phyloP scores from a whole-genome alignment of 2,888 invertebrate species.

The Lycia hirtaria region DNA sequence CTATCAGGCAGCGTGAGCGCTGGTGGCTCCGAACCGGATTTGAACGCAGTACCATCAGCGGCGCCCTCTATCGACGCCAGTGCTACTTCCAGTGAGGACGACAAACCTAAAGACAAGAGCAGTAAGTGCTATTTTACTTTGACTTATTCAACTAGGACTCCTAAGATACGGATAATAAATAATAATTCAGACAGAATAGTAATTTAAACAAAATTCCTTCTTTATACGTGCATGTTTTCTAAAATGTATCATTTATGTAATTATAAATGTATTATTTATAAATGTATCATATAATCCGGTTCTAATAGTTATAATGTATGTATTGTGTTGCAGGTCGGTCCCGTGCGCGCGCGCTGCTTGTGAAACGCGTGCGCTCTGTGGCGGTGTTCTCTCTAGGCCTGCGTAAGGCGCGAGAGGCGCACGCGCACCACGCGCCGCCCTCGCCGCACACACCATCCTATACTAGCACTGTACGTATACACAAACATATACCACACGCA shows the following conservation, averaged over 20 bases:
- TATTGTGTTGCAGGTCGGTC: slow-evolving; percentile 80
- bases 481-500: too few relatives aligned
- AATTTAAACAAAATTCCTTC: too few relatives aligned
- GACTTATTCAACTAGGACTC: too few relatives aligned
- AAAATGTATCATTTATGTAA: too few relatives aligned
- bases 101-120: slow-evolving; percentile 85
- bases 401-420: slow-evolving; percentile 91
- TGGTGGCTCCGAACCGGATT: slow-evolving; percentile 79
- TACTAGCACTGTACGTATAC: slow-evolving; percentile 9
- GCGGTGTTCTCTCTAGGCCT: slow-evolving; percentile 94
- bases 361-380: slow-evolving; percentile 93
- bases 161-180: too few relatives aligned
- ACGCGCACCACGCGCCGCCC: slow-evolving; percentile 67
- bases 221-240: too few relatives aligned
- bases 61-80: slow-evolving; percentile 65
- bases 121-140: slow-evolving; percentile 49
- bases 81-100: slow-evolving; percentile 84
- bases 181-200: too few relatives aligned
- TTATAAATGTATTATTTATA: too few relatives aligned
- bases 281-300: too few relatives aligned
- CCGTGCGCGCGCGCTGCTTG: slow-evolving; percentile 88
- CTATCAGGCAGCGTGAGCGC: slow-evolving; percentile 74
- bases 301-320: too few relatives aligned
- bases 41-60: slow-evolving; percentile 70
- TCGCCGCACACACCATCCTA: slow-evolving; percentile 50